A percentile compares a stretch with the other conserved stretches of the same genome.
phyloP scores from a whole-genome alignment of 2,113 vertebrate species.

The Mus musculus region GRCm39 chr4:106384501-106385000 shows the following conservation, averaged over 20 bases:
- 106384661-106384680: neutral
- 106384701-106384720: neutral
- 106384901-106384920: neutral
- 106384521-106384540: neutral
- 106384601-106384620: neutral
- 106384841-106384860: neutral
- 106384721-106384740: neutral
- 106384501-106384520: neutral
- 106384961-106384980: neutral
- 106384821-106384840: neutral
- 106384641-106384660: constrained; percentile 5
- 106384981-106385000: neutral
- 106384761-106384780: neutral
- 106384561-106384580: neutral
- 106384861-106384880: neutral
- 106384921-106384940: neutral
- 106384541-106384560: fast-evolving
- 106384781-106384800: neutral
- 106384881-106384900: neutral
- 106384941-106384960: too few species aligned
- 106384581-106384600: neutral
- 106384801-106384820: neutral
- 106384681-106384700: neutral
- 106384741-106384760: neutral
- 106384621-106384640: neutral